Evolutionary conservation across 2,113 vertebrate genomes (phyloP), one percentile per base, ranked within the genome.

Genomic region (Daphoenositta chrysoptera): DNA sequence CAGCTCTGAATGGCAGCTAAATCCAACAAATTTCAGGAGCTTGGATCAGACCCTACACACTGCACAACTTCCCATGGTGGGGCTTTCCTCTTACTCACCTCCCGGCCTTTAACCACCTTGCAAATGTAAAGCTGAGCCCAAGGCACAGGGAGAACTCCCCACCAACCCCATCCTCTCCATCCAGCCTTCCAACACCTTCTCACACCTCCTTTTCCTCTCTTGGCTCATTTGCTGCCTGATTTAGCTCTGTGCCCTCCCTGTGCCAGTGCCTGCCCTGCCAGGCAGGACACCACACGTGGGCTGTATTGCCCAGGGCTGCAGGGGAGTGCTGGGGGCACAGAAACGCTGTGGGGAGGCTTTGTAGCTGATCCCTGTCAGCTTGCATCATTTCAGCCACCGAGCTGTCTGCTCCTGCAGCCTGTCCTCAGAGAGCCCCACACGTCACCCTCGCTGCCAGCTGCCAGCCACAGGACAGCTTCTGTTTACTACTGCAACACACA

Each of bases 51-150:
- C 30, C 21, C 27, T 35, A 53, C 19, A 35, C 19, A 33, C 8
- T 13, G 28, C 39, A 53, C 15, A 42, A 17, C 20, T 42, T 83
- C 21, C 7, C 0, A 0, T 19, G 9, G 28, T 4, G 5, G 8
- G 30, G 19, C 21, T 57, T 87, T 91, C 85, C 39, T 73, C n/a
- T 70, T 40, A 1, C 39, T 60, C 7, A 1, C 40, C 65, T 68
- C 48, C n/a, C 79, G 71, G 54, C 35, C 61, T 75, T 61, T 47
- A 75, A 35, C 27, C 18, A 42, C 54, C 50, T 53, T 61, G 30
- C 42, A 66, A 69, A 68, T 3, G 23, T 33, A 70, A 80, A 70
- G 30, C 31, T 80, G 63, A 93, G 75, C 45, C 50, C 24, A 61
- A 63, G 58, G 56, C 58, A 66, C 24, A n/a, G 40, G 21, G 11